Base-by-base conservation (phyloP, 2,888 invertebrate genomes). In the Neria commutata region DNA sequence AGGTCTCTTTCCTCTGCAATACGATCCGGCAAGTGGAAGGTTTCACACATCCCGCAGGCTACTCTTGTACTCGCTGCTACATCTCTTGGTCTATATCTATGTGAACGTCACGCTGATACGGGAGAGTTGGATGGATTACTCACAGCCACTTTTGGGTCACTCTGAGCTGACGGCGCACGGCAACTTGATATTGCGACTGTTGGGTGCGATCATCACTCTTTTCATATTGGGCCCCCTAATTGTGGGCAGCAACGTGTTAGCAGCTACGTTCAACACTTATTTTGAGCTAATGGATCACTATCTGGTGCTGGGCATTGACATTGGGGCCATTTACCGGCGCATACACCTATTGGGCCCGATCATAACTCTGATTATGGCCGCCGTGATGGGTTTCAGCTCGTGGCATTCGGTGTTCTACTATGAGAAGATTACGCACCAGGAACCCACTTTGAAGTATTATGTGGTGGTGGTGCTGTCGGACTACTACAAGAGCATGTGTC, bases 391-490 rank as follows among this genome's bases (percentile, higher is more conserved):
- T 1, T 63, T 67, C 24, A 61, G 64, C n/a, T 64, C 65, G 25
- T 65, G 64, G 62, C 72, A 73, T 64, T 65, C 68, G 10, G 56
- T 68, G 10, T 58, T 58, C 37, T 73, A 69, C 61, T 73, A 67
- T 52, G 57, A 67, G 40, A 11, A 58, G 3, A 61, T 73, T 14
- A 67, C 63, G 0, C 34, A 65, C 3, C 56, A 59, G n/a, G 49
- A 64, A 1, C 67, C 71, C 0, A 51, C 60, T 0, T 23, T 66
- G 1, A 56, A 60, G 1, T 69, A 64, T 55, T 67, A 69, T 56
- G 34, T 68, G 5, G 65, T 67, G 25, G 64, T 69, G 1, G 57
- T 62, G 3, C 48, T 73, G 10, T 63, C 70, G 1, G 61, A 66
- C n/a, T 73, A 51, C 42, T 73, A 73, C 49, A 65, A 67, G 45